These are phyloP conservation scores for Pentamera pediparva DNA, from an alignment of 53 echinoderm and acorn worm genomes.

Conservation along the genomic window DNA sequence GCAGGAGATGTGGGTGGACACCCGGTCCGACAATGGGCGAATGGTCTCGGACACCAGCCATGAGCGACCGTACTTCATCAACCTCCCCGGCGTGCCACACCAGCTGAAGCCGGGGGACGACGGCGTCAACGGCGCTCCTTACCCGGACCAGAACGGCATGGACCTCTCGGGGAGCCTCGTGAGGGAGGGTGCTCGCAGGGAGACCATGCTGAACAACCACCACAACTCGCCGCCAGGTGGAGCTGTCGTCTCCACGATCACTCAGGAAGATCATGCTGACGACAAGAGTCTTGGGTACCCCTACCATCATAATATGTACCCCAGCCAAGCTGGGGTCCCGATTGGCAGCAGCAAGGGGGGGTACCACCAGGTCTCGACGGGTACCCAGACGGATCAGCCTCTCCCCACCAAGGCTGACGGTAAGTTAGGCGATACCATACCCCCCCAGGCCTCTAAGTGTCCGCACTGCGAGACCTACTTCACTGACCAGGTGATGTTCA, in stretches of 20 bases:
- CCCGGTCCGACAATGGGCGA: constrained; percentile 24
- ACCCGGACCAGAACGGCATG: constrained; percentile 41
- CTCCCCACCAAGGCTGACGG: constrained; percentile 49
- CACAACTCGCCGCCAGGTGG: constrained; percentile 16
- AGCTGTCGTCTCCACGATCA: constrained; percentile 31
- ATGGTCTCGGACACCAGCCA: background rate
- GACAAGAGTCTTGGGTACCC: constrained; percentile 20
- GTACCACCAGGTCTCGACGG: constrained; percentile 26
- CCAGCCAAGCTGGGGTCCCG: constrained; percentile 5
- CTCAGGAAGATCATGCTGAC: constrained; percentile 47
- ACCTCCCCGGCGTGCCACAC: constrained; percentile 20
- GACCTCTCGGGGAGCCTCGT: constrained; percentile 29
- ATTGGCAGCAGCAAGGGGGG: too few relatives aligned
- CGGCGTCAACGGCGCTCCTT: background rate
- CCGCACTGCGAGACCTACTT: constrained; percentile 95
- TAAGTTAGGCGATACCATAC: constrained; percentile 36
- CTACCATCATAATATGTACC: constrained; percentile 2
- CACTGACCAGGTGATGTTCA: constrained; percentile 89
- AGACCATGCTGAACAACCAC: constrained; percentile 50
- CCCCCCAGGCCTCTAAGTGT: constrained; percentile 72
- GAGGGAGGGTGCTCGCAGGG: constrained; percentile 33
- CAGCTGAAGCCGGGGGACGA: constrained; percentile 4
- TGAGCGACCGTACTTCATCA: constrained; percentile 24
- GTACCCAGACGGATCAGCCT: constrained; percentile 17
- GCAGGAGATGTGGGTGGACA: constrained; percentile 71